A percentile compares a stretch with the other conserved stretches of the same genome.
Evolutionary conservation across 2,113 vertebrate genomes (phyloP).

Genomic region (Misgurnus anguillicaudatus): DNA sequence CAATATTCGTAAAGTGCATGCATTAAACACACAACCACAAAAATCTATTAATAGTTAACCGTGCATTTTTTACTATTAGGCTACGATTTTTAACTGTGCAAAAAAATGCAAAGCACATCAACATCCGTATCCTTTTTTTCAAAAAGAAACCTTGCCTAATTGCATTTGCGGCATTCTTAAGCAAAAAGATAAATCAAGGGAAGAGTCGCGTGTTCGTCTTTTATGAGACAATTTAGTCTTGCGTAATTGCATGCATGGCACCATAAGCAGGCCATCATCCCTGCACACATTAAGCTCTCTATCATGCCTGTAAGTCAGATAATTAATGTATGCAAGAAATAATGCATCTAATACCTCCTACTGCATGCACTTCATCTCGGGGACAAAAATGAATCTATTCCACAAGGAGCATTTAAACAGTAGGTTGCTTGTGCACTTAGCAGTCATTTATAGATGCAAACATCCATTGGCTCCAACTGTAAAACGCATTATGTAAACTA

Average conservation of each 20-base stretch:
- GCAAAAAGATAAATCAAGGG: slow-evolving; percentile 24
- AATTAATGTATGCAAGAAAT: slow-evolving; percentile 25
- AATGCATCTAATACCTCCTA: slow-evolving; percentile 38
- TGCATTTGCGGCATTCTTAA: slow-evolving; percentile 5
- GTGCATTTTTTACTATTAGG: slow-evolving; percentile 14
- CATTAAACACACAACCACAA: background rate
- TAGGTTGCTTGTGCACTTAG: slow-evolving; percentile 40
- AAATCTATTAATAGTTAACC: slow-evolving; percentile 20
- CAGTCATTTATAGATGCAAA: slow-evolving; percentile 40
- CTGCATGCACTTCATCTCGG: slow-evolving; percentile 40
- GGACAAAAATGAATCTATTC: slow-evolving; percentile 34
- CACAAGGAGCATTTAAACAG: slow-evolving; percentile 27
- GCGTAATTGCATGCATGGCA: slow-evolving; percentile 34
- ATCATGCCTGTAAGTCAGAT: slow-evolving; percentile 44
- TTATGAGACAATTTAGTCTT: slow-evolving; percentile 31
- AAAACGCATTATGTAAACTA: slow-evolving; percentile 41
- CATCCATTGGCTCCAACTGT: slow-evolving; percentile 33
- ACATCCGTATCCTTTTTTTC: background rate
- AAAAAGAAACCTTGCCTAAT: background rate
- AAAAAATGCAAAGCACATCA: slow-evolving; percentile 26
- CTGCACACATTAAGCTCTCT: background rate
- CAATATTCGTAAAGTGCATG: slow-evolving; percentile 1
- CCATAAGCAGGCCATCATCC: slow-evolving; percentile 42
- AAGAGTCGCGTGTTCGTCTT: slow-evolving; percentile 25
- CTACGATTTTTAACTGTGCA: slow-evolving; percentile 12